A percentile compares a stretch with the other conserved stretches of the same genome.
These are phyloP conservation scores for Platycheirus albimanus DNA, from an alignment of 2,888 invertebrate genomes.

Conservation along the genomic window DNA sequence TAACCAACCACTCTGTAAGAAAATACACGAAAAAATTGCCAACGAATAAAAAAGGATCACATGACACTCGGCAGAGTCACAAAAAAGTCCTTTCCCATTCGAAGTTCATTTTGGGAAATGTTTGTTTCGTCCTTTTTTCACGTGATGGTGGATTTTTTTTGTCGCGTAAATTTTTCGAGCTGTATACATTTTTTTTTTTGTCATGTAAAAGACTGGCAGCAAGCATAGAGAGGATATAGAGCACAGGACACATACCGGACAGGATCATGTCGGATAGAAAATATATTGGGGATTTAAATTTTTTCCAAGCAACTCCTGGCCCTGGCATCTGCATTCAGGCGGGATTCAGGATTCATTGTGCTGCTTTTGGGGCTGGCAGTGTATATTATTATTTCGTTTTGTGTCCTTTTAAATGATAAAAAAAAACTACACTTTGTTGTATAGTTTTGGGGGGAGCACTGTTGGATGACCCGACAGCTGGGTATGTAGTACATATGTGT, in stretches of 20 bases:
- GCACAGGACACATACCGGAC: conserved; percentile 68
- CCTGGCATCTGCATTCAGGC: conserved; percentile 49
- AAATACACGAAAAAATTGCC: conserved; percentile 26
- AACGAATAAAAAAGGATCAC: conserved; percentile 50
- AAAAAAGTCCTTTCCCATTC: conserved; percentile 44
- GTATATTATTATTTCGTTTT: conserved; percentile 70
- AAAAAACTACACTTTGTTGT: conserved; percentile 9
- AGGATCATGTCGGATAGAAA: conserved; percentile 74
- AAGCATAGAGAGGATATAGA: conserved; percentile 44
- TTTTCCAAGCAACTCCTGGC: conserved; percentile 20
- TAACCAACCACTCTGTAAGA: conserved; percentile 43
- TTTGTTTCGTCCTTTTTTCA: conserved; percentile 38
- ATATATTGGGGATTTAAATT: conserved; percentile 70
- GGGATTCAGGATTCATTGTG: conserved; percentile 20
- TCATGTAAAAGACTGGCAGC: conserved; percentile 37
- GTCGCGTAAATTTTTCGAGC: conserved; percentile 33
- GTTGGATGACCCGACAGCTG: conserved; percentile 45
- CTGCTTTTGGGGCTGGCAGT: conserved; percentile 21
- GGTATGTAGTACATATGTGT: conserved; percentile 43
- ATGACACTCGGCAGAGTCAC: conserved; percentile 53
- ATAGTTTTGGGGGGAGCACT: conserved; percentile 22
- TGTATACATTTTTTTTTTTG: conserved; percentile 10
- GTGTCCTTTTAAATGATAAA: conserved; percentile 23
- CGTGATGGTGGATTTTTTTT: conserved; percentile 21
- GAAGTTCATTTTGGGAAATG: conserved; percentile 65